phyloP scores from a whole-genome alignment of 2,797 vertebrate species.

The Diplodus puntazzo region DNA sequence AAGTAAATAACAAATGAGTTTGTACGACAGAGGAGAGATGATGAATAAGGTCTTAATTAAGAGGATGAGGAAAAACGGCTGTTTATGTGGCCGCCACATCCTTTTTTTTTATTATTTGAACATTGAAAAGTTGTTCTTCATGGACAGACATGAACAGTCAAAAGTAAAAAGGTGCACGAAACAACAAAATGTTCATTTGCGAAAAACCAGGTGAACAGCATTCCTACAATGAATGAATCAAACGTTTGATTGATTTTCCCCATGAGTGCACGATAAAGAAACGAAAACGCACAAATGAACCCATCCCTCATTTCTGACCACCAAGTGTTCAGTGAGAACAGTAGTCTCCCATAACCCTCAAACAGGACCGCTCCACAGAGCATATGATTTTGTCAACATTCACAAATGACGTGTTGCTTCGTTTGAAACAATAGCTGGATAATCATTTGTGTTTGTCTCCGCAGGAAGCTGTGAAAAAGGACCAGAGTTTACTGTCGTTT shows the following conservation, averaged over 20 bases:
- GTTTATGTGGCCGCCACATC: background rate
- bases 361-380: slow-evolving; percentile 36
- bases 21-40: background rate
- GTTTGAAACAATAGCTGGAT: slow-evolving; percentile 76
- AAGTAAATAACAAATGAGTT: background rate
- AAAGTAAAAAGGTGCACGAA: background rate
- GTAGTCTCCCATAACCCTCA: slow-evolving; percentile 5
- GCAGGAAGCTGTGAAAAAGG: slow-evolving; percentile 90
- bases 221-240: background rate
- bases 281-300: background rate
- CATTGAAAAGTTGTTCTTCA: background rate
- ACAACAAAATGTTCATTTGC: background rate
- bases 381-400: slow-evolving; percentile 62
- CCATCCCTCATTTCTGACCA: background rate
- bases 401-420: slow-evolving; percentile 55
- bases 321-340: slow-evolving; percentile 28
- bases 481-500: slow-evolving; percentile 87
- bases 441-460: slow-evolving; percentile 78
- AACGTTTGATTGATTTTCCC: background rate
- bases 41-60: background rate
- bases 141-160: no score
- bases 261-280: background rate
- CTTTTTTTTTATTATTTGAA: background rate
- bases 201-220: background rate
- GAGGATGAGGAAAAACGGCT: background rate